Evolutionary conservation across 2,797 vertebrate species (phyloP).

Genomic region (Amniataba percoides): DNA sequence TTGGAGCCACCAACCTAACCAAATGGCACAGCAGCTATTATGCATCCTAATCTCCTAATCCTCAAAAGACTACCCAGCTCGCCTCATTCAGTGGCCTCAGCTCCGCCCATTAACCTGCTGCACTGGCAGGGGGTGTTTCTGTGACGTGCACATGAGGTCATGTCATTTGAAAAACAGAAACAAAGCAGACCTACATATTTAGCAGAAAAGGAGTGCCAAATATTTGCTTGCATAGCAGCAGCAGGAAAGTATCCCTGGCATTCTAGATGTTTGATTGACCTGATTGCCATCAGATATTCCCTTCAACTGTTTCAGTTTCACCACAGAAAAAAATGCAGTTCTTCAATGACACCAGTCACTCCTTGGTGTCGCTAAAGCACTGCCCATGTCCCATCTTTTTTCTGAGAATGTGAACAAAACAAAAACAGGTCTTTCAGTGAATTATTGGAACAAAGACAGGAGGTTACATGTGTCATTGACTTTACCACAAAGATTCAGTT

Average conservation of each 20-base stretch:
- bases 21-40: constrained; percentile 31
- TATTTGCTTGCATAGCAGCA: constrained; percentile 3
- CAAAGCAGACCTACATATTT: not conserved
- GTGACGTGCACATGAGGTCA: not conserved
- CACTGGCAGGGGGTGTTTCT: constrained; percentile 4
- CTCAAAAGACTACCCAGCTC: constrained; percentile 28
- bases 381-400: not conserved
- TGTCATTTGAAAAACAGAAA: not conserved
- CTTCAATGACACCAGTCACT: not conserved
- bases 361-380: not conserved
- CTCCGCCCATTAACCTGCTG: constrained; percentile 17
- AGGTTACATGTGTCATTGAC: not conserved
- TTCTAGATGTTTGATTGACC: constrained; percentile 2
- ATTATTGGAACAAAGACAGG: not conserved
- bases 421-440: not conserved
- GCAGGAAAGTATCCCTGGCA: not conserved
- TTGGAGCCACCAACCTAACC: constrained; percentile 4
- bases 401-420: not conserved
- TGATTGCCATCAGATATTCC: not conserved
- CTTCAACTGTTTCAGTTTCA: not conserved
- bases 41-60: constrained; percentile 62
- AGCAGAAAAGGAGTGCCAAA: not conserved
- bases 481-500: not conserved
- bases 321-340: not conserved
- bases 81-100: constrained; percentile 41